A percentile compares a stretch with the other conserved stretches of the same genome.
Conservation (phyloP, 2,113 vertebrate genomes). For the Motacilla alba region DNA sequence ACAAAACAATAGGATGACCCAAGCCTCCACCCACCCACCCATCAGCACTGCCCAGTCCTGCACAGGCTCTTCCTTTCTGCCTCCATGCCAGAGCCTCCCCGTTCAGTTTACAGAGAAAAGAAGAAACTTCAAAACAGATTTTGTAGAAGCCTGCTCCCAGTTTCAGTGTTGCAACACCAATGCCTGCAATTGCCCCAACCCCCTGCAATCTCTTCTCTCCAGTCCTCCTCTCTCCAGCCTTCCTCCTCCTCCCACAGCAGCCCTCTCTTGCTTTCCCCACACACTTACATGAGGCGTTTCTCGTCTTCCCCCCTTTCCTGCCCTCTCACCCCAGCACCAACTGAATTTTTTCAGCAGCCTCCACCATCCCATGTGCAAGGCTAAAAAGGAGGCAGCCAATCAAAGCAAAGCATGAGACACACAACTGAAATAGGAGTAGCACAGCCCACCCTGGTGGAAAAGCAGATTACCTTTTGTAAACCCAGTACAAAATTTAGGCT, state of each 20-base stretch:
- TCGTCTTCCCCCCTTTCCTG: neutral
- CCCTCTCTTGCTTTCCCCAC: fast-evolving
- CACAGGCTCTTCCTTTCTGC: neutral
- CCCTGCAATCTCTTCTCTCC: neutral
- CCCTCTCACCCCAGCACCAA: neutral
- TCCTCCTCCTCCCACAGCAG: neutral
- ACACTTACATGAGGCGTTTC: neutral
- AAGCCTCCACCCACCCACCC: neutral
- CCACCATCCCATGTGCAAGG: fast-evolving
- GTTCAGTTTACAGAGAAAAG: neutral
- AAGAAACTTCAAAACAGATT: neutral
- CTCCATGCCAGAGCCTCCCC: neutral
- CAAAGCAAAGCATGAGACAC: neutral
- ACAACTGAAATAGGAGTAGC: fast-evolving
- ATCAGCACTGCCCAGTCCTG: neutral
- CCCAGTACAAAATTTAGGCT: neutral
- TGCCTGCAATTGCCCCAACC: fast-evolving
- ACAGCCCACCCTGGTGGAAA: neutral
- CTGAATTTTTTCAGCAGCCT: neutral
- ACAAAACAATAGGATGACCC: fast-evolving
- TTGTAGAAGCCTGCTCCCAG: fast-evolving
- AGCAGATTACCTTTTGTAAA: neutral
- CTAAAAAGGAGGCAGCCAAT: neutral
- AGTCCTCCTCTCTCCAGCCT: neutral
- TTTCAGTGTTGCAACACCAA: fast-evolving